phyloP scores from a whole-genome alignment of 53 echinoderm and acorn worm species.

The Echinarachnius parma region DNA sequence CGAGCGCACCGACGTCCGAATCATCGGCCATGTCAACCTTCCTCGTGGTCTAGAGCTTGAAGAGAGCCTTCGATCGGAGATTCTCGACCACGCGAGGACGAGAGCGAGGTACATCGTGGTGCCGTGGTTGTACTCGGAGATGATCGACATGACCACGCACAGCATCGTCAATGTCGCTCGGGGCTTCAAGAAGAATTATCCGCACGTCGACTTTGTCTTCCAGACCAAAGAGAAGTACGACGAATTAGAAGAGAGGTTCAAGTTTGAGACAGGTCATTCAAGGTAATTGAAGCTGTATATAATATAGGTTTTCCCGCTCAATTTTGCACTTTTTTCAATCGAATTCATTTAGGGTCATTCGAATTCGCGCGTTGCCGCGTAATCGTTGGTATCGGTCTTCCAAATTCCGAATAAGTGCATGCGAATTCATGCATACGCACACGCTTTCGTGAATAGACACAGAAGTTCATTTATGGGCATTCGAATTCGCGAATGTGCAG shows the following conservation, averaged over 20 bases:
- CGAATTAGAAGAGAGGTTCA: slow-evolving; percentile 43
- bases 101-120: slow-evolving; percentile 56
- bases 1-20: slow-evolving; percentile 55
- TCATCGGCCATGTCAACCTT: slow-evolving; percentile 69
- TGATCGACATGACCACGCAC: slow-evolving; percentile 43
- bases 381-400: no score
- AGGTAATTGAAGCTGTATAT: no score
- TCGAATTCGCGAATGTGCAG: no score
- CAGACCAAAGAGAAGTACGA: slow-evolving; percentile 53
- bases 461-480: no score
- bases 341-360: no score
- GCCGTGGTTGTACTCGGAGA: slow-evolving; percentile 59
- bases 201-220: slow-evolving; percentile 62
- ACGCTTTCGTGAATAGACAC: no score
- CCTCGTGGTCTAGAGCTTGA: slow-evolving; percentile 44
- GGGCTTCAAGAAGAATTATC: slow-evolving; percentile 36
- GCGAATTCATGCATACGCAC: no score
- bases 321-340: no score
- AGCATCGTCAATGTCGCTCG: slow-evolving; percentile 32
- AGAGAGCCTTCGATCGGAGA: slow-evolving; percentile 29
- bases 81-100: slow-evolving; percentile 25
- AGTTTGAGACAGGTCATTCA: slow-evolving; percentile 50
- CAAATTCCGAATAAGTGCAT: no score
- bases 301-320: no score
- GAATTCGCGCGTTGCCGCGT: no score